Conservation (phyloP, 2,797 vertebrate genomes). For the Spinus olivaceus region DNA sequence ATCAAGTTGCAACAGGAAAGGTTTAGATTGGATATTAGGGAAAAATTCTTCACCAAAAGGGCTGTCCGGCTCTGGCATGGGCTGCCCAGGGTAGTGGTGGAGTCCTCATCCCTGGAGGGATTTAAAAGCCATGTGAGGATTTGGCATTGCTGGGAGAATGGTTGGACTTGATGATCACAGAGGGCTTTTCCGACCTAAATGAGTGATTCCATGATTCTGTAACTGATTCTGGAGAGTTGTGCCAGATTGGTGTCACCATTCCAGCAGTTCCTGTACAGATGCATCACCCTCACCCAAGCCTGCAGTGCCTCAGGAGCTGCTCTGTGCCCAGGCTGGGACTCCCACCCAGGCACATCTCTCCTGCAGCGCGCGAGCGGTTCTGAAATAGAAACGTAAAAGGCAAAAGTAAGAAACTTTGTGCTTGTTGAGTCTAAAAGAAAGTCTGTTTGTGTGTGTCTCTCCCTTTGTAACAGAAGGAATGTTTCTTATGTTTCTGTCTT, state of each 20-base stretch:
- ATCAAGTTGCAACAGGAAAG: background rate
- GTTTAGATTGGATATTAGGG: background rate
- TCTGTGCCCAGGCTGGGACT: background rate
- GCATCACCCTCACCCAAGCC: background rate
- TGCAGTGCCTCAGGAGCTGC: background rate
- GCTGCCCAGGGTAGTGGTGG: background rate
- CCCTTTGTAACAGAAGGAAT: constrained; percentile 84
- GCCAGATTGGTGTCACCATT: background rate
- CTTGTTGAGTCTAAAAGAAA: constrained; percentile 78
- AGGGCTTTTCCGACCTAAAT: background rate
- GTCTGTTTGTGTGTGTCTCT: constrained; percentile 78
- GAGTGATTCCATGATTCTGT: background rate
- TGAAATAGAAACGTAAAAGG: constrained; percentile 66
- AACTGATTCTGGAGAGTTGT: background rate
- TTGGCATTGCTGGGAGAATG: background rate
- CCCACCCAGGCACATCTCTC: background rate
- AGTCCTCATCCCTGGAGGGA: background rate
- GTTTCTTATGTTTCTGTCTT: constrained; percentile 85
- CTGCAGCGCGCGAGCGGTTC: background rate
- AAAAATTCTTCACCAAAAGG: background rate
- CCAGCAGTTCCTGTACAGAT: background rate
- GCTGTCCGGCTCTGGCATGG: background rate
- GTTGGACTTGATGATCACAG: rapidly evolving
- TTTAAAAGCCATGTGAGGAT: background rate
- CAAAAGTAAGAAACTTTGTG: constrained; percentile 75